Evolutionary conservation across 2,888 invertebrate genomes (phyloP).

Genomic region (Bembecia ichneumoniformis): DNA sequence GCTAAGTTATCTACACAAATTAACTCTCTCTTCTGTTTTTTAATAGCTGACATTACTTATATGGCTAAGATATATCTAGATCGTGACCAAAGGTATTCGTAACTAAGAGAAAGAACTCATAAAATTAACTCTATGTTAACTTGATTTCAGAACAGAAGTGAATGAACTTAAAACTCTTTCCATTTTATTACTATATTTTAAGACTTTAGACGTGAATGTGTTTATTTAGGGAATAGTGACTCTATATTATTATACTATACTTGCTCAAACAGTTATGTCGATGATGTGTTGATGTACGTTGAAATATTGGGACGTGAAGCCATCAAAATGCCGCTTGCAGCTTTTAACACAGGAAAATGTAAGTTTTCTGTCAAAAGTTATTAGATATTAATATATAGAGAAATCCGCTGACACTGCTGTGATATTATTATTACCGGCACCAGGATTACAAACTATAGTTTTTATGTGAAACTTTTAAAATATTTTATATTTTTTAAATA

Average conservation of each 20-base stretch:
- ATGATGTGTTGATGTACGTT: conserved; percentile 34
- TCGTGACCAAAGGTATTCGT: too few relatives aligned
- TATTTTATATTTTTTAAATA: too few relatives aligned
- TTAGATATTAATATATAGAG: neutral
- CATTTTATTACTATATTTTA: conserved; percentile 21
- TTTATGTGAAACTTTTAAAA: too few relatives aligned
- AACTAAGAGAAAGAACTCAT: too few relatives aligned
- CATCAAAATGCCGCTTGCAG: conserved; percentile 25
- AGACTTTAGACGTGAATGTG: conserved; percentile 20
- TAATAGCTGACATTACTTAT: too few relatives aligned
- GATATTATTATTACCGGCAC: neutral
- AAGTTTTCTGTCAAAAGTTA: conserved; percentile 7
- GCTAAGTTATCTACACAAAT: too few relatives aligned
- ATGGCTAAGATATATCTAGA: too few relatives aligned
- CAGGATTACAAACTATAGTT: too few relatives aligned
- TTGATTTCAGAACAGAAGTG: too few relatives aligned
- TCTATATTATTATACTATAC: conserved; percentile 14
- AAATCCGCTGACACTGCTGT: neutral
- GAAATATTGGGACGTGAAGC: conserved; percentile 32
- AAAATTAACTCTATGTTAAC: too few relatives aligned
- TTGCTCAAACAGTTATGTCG: conserved; percentile 8
- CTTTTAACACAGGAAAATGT: conserved; percentile 12
- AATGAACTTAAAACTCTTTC: too few relatives aligned
- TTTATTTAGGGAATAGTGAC: conserved; percentile 20
- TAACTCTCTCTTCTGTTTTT: too few relatives aligned